phyloP scores from a whole-genome alignment of 2,113 vertebrate species.

The Bos indicus region DNA sequence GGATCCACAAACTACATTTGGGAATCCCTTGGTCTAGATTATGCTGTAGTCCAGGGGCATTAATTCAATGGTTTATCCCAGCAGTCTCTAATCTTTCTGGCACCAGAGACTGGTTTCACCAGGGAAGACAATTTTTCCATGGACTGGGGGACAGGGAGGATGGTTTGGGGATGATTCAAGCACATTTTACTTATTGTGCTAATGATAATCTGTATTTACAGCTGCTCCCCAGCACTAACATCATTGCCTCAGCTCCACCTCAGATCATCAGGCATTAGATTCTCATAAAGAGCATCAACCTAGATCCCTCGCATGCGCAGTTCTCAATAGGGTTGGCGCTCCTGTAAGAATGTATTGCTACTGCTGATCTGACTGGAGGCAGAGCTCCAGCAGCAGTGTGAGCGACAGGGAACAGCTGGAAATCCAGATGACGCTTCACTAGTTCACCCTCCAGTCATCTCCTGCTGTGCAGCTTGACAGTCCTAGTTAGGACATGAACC shows the following conservation, averaged over 20 bases:
- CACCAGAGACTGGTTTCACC: not conserved
- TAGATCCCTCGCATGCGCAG: not conserved
- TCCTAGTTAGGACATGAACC: too few relatives aligned
- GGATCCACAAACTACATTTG: not conserved
- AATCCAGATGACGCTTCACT: not conserved
- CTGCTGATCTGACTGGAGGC: not conserved
- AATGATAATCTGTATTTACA: not conserved
- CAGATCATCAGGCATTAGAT: not conserved
- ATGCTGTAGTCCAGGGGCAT: not conserved
- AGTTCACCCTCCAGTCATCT: not conserved
- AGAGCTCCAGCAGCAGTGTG: not conserved
- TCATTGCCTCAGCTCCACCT: not conserved
- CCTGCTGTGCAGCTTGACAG: not conserved
- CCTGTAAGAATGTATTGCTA: not conserved
- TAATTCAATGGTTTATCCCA: not conserved
- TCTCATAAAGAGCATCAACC: not conserved
- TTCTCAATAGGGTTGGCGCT: not conserved
- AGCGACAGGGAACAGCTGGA: not conserved
- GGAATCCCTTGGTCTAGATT: not conserved
- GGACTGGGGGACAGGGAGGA: not conserved
- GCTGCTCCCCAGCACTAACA: not conserved
- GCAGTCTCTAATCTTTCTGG: not conserved
- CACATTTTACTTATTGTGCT: not conserved
- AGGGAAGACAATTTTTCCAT: not conserved
- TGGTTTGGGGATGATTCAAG: not conserved